Conservation (phyloP, 2,888 invertebrate genomes). For the Pomacea canaliculata region DNA sequence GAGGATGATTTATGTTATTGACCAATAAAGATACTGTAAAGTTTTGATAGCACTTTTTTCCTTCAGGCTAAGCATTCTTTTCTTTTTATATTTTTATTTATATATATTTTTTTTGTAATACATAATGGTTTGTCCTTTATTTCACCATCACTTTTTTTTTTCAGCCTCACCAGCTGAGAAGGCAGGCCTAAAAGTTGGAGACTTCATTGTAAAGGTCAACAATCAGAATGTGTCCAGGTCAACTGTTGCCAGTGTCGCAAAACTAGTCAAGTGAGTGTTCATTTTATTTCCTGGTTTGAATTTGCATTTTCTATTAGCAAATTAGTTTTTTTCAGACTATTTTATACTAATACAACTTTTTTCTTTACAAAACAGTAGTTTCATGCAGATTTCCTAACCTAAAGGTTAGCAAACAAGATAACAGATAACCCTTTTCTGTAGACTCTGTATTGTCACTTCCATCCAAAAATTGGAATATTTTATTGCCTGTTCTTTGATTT, state of each 20-base stretch:
- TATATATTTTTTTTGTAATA: neutral
- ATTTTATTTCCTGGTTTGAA: conserved; percentile 1
- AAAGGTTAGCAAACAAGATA: too few relatives aligned
- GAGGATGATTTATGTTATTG: neutral
- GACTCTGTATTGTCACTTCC: too few relatives aligned
- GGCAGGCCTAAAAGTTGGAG: conserved; percentile 61
- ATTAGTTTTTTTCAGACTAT: neutral
- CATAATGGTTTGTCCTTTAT: too few relatives aligned
- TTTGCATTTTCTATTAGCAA: neutral
- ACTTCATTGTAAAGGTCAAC: conserved; percentile 63
- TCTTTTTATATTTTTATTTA: neutral
- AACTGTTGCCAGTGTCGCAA: conserved; percentile 63
- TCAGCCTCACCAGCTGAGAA: conserved; percentile 61
- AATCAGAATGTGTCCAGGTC: conserved; percentile 67
- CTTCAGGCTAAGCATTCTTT: too few relatives aligned
- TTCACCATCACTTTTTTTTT: neutral
- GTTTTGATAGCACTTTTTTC: neutral
- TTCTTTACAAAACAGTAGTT: too few relatives aligned
- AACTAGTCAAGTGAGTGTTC: conserved; percentile 61
- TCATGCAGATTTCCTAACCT: too few relatives aligned
- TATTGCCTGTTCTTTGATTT: too few relatives aligned
- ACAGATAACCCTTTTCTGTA: too few relatives aligned
- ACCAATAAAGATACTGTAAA: neutral
- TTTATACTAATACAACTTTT: neutral
- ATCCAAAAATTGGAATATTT: too few relatives aligned